Evolutionary conservation across 2,888 invertebrate species (phyloP).

Genomic region (Macropis europaea): DNA sequence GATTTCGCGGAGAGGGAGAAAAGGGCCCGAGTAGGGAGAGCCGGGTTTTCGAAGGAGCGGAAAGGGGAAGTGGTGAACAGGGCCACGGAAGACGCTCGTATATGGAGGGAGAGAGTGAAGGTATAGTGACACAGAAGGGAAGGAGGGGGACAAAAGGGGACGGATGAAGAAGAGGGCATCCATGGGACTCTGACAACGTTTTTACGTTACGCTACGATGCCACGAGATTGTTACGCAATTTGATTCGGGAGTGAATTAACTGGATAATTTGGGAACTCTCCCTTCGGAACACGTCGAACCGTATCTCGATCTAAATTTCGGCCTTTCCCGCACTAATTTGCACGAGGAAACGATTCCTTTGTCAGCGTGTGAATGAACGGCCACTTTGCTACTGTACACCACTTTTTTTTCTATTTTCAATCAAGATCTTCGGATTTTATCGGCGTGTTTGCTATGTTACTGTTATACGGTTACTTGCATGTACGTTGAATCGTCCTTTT

Average conservation of each 20-base stretch:
- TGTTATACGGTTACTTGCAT: too few relatives aligned
- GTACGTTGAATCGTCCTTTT: too few relatives aligned
- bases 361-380: slow-evolving; percentile 28
- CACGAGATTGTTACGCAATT: slow-evolving; percentile 68
- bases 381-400: neutral
- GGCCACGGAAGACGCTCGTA: slow-evolving; percentile 41
- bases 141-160: slow-evolving; percentile 26
- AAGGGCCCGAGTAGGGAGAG: slow-evolving; percentile 33
- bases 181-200: slow-evolving; percentile 66
- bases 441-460: too few relatives aligned
- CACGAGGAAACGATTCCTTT: slow-evolving; percentile 2
- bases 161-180: slow-evolving; percentile 50
- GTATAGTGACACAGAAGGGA: slow-evolving; percentile 9
- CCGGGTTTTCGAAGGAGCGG: slow-evolving; percentile 51
- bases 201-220: slow-evolving; percentile 73
- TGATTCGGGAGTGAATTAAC: slow-evolving; percentile 61
- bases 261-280: slow-evolving; percentile 57
- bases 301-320: slow-evolving; percentile 18
- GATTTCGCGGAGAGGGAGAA: slow-evolving; percentile 7
- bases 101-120: slow-evolving; percentile 28
- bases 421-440: too few relatives aligned
- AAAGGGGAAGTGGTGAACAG: slow-evolving; percentile 54
- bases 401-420: too few relatives aligned
- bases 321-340: slow-evolving; percentile 18
- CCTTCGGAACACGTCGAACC: slow-evolving; percentile 8